Base-by-base conservation (phyloP, 2,797 vertebrate genomes). In the Poecilia wingei region DNA sequence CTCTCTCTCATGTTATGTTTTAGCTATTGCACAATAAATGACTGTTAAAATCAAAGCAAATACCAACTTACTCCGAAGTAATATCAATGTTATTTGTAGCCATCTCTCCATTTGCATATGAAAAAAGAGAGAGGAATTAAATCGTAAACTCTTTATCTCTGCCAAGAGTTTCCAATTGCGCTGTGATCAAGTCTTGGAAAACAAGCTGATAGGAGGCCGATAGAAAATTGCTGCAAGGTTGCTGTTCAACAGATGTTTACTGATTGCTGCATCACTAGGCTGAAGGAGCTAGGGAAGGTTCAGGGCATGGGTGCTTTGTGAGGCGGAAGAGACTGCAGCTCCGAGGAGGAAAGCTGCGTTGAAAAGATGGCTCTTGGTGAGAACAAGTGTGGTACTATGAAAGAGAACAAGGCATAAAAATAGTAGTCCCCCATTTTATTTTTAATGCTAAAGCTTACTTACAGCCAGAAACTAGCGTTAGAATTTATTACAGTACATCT, bases 1-100 rank as follows among this genome's bases (percentile, higher is more conserved):
- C 79, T 76, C 80, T 57, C 80, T 77, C 83, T 59, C 51, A 82
- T 84, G 82, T 82, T 71, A 39, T 59, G 16, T 76, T 33, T 47
- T 71, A 66, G 79, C 47, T 71, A 83, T 47, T 84, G 36, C 84
- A 84, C 28, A 8, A 41, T 61, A 4, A 9, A n/a, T 16, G 0
- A 31, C 7, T 13, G n/a, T n/a, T 47, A 4, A 47, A 72, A 43
- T 20, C 31, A 13, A 33, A 41, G 59, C 51, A 49, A 28, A 20
- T 20, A 74, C 4, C 13, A 41, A n/a, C 53, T 74, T 57, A 28
- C 39, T 41, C 10, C 10, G 0, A 25, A 13, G 64, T 43, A 13
- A 41, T 70, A n/a, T 3, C 68, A 45, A 2, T 13, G 4, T 13
- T 69, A 43, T 43, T 69, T 43, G 20, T n/a, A 43, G 22, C 25